Percentiles rank a stretch among this genome's conserved stretches.
Evolutionary conservation across 2,888 invertebrate species (phyloP).

Genomic region (Augochlorella aurata): DNA sequence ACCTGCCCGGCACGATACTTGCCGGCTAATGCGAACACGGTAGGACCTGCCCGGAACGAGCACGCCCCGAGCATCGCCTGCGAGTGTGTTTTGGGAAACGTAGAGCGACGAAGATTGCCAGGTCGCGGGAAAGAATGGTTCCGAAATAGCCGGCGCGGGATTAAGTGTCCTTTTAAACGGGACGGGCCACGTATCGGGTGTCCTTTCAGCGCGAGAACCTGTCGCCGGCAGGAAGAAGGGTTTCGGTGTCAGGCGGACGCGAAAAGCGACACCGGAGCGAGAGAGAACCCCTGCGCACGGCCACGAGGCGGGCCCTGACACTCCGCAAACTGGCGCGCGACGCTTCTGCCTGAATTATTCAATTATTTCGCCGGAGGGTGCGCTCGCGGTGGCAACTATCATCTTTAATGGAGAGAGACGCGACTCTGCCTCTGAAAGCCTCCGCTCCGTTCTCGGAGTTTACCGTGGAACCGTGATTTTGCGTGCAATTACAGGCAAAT

Average conservation of each 20-base stretch:
- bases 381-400: constrained; percentile 45
- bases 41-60: no score
- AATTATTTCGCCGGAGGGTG: constrained; percentile 59
- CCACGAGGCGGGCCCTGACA: constrained; percentile 26
- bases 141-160: constrained; percentile 34
- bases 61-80: no score
- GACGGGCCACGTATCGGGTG: constrained; percentile 48
- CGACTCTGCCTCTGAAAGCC: constrained; percentile 35
- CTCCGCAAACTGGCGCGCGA: constrained; percentile 43
- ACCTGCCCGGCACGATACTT: no score
- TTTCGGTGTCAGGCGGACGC: constrained; percentile 53
- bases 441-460: constrained; percentile 15
- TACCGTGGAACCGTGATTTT: constrained; percentile 24
- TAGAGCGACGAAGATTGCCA: not conserved
- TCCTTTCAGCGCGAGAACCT: constrained; percentile 49
- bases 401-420: constrained; percentile 40
- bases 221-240: constrained; percentile 42
- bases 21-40: no score
- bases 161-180: constrained; percentile 56
- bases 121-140: constrained; percentile 3
- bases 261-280: constrained; percentile 54
- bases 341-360: constrained; percentile 64
- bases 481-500: constrained; percentile 1
- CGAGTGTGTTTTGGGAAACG: not conserved
- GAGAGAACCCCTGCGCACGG: constrained; percentile 33